Conservation (phyloP, 2,888 invertebrate species). For the Hydriomena furcata region DNA sequence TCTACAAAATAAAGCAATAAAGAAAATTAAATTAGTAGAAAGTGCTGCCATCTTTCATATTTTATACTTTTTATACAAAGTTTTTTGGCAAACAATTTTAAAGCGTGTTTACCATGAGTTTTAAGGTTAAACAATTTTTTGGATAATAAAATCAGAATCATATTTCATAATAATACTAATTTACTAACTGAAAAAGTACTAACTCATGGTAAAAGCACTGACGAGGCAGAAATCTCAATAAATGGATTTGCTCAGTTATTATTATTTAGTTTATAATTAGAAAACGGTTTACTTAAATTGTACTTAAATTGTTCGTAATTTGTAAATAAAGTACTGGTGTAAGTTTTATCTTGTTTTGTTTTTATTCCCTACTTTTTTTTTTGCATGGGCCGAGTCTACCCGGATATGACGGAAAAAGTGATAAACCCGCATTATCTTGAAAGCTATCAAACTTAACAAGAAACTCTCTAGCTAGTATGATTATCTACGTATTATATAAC, state of each 20-base stretch:
- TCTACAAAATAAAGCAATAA: background rate
- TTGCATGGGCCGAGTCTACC: no score
- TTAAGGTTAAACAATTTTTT: background rate
- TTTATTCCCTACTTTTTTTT: no score
- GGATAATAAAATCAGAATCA: background rate
- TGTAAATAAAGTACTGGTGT: conserved; percentile 77
- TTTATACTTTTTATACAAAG: conserved; percentile 10
- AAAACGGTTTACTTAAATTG: conserved; percentile 40
- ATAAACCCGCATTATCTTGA: no score
- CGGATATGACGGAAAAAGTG: no score
- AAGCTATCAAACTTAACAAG: no score
- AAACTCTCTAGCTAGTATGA: no score
- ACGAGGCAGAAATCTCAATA: conserved; percentile 24
- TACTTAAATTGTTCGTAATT: conserved; percentile 58
- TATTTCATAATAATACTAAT: background rate
- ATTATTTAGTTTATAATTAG: conserved; percentile 43
- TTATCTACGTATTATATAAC: no score
- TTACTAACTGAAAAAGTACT: no score
- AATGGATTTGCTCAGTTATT: conserved; percentile 44
- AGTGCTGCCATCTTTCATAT: conserved; percentile 8
- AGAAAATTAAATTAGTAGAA: no score
- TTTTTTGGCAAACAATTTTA: conserved; percentile 8
- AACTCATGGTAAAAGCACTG: conserved; percentile 3
- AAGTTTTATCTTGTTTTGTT: conserved; percentile 48
- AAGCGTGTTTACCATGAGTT: conserved; percentile 10